A percentile compares a stretch with the other conserved stretches of the same genome.
Evolutionary conservation across 1,140 invertebrate genomes (phyloP).

Genomic region (Drosophila pseudoobscura): DNA sequence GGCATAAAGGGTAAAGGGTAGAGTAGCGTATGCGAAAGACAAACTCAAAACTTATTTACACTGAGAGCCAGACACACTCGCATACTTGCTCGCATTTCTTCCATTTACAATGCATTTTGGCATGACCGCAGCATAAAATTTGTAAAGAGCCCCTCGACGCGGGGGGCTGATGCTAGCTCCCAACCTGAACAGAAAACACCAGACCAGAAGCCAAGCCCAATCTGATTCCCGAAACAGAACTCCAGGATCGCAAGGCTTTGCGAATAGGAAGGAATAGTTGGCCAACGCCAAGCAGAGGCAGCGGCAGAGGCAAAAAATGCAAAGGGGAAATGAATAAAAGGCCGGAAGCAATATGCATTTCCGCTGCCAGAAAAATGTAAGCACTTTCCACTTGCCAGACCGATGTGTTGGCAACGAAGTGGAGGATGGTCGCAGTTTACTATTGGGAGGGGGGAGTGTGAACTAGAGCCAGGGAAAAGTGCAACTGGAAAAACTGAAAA

Average conservation of each 20-base stretch:
- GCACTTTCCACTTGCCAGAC: slow-evolving; percentile 62
- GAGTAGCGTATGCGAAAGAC: slow-evolving; percentile 14
- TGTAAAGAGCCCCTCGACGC: slow-evolving; percentile 39
- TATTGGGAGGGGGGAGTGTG: not conserved
- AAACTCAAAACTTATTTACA: slow-evolving; percentile 53
- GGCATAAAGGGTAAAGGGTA: too few relatives aligned
- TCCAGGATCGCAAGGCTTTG: slow-evolving; percentile 24
- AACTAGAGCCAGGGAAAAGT: slow-evolving; percentile 31
- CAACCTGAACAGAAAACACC: slow-evolving; percentile 25
- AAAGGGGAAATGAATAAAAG: slow-evolving; percentile 62
- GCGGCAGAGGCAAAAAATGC: slow-evolving; percentile 43
- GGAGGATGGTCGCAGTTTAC: not conserved
- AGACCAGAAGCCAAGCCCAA: too few relatives aligned
- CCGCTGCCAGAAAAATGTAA: slow-evolving; percentile 75
- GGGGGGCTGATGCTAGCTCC: slow-evolving; percentile 7
- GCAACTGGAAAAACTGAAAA: slow-evolving; percentile 41
- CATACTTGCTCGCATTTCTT: slow-evolving; percentile 12
- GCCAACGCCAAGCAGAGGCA: slow-evolving; percentile 27
- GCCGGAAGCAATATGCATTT: slow-evolving; percentile 75
- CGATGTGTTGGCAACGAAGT: slow-evolving; percentile 1
- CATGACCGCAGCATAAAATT: slow-evolving; percentile 43
- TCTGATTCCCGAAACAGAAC: slow-evolving; percentile 27
- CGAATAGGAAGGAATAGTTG: slow-evolving; percentile 22
- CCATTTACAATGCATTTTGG: slow-evolving; percentile 56
- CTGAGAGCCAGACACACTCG: slow-evolving; percentile 24